Percentiles rank a stretch among this genome's conserved stretches.
These are phyloP conservation scores for Diorhabda carinulata DNA, from an alignment of 1,140 invertebrate species.

Conservation along the genomic window DNA sequence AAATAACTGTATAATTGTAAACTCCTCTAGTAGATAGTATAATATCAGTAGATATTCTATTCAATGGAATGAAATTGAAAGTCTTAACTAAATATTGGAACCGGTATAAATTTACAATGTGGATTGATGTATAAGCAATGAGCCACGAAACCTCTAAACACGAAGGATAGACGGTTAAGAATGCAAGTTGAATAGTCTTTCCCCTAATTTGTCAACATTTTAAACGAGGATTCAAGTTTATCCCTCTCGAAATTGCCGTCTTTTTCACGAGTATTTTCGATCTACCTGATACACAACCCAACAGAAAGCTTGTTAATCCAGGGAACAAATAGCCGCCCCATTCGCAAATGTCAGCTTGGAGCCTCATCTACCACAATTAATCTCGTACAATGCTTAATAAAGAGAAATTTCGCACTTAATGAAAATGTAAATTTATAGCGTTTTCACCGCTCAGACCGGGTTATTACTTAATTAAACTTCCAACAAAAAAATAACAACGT, in stretches of 20 bases:
- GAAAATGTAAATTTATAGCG: constrained; percentile 21
- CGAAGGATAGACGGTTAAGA: too few relatives aligned
- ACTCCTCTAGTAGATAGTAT: too few relatives aligned
- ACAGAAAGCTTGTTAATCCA: constrained; percentile 9
- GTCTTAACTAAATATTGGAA: too few relatives aligned
- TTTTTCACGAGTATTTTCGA: constrained; percentile 2
- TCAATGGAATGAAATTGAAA: too few relatives aligned
- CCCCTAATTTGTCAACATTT: background rate
- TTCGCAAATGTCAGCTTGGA: constrained; percentile 11
- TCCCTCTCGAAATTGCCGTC: background rate
- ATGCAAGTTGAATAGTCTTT: background rate
- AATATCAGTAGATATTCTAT: too few relatives aligned
- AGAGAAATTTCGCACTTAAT: constrained; percentile 20
- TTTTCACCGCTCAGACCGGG: constrained; percentile 16
- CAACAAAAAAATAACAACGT: constrained; percentile 15
- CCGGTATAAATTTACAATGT: too few relatives aligned
- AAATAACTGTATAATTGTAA: too few relatives aligned
- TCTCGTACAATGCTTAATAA: constrained; percentile 18
- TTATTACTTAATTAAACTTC: constrained; percentile 17
- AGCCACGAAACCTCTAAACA: too few relatives aligned
- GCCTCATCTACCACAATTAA: constrained; percentile 16
- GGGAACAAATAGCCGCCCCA: constrained; percentile 15
- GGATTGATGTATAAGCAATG: too few relatives aligned
- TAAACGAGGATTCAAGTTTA: background rate
- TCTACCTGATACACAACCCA: constrained; percentile 1